Evolutionary conservation across 92 coral and sea anemone species (phyloP), one percentile per base, ranked within the genome.

Genomic region (Chrysogorgia sp.): DNA sequence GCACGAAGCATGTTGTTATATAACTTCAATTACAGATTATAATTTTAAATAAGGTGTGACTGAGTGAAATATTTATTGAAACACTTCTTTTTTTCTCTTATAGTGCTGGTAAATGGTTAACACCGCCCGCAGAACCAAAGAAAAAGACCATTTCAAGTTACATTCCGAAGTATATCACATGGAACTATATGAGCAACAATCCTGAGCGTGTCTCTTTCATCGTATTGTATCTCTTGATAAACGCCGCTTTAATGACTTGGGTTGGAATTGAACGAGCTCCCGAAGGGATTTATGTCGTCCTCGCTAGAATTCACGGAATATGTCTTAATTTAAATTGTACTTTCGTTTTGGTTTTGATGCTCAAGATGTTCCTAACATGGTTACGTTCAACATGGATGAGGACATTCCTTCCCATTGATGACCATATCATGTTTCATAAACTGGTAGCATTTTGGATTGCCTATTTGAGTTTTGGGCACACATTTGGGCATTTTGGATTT

Each of bases 41-140:
- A 4, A 37, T 37, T 12, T 37, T 37, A 4, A 37, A 37, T 1
- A 2, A 31, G 28, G 19, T 9, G 1, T 1, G 20, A 15, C 12
- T 32, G 28, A 10, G 3, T 14, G 7, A 15, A 6, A 63, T 31
- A 10, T 63, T 34, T 14, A 65, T 19, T 3, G 17, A 40, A 31
- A 35, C 12, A 9, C 26, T 29, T 29, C 40, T 23, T 22, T 35
- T 65, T 28, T 29, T 0, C 10, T 7, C 32, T 68, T 22, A 24
- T 69, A 69, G 76, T 49, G 76, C 76, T 69, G 76, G 76, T 28
- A 45, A 69, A 45, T 69, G 59, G 76, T 49, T 69, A 49, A 69
- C 34, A 15, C 76, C 76, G 7, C 76, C 76, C 0, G 29, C 3
- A 28, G 55, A 45, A 69, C 60, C 76, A 26, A 69, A 69, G 76